phyloP scores from a whole-genome alignment of 2,797 vertebrate species.

The Mallotus villosus region DNA sequence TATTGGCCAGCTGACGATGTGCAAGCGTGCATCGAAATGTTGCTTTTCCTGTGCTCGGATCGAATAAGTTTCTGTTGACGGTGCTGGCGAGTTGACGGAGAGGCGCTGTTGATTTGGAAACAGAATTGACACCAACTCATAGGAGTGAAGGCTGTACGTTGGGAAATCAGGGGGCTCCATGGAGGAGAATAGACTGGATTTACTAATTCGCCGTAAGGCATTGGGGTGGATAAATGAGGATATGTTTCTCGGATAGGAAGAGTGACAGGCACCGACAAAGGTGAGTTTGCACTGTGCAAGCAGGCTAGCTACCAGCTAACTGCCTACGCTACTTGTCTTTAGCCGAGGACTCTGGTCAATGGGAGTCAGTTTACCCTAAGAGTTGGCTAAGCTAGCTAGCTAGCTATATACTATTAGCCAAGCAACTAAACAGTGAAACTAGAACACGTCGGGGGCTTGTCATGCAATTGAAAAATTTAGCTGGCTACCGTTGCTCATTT shows the following conservation, averaged over 20 bases:
- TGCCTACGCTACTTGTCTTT: constrained; percentile 23
- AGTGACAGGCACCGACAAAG: constrained; percentile 51
- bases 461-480: not conserved
- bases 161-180: constrained; percentile 28
- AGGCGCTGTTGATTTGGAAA: constrained; percentile 59
- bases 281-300: constrained; percentile 48
- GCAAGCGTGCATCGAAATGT: constrained; percentile 39
- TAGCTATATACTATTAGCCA: not conserved
- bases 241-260: constrained; percentile 39
- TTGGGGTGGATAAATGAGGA: constrained; percentile 30
- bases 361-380: constrained; percentile 6
- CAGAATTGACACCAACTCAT: constrained; percentile 52
- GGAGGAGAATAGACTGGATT: constrained; percentile 34
- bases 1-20: constrained; percentile 33
- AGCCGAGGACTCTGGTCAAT: not conserved
- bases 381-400: constrained; percentile 19
- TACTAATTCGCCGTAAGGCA: constrained; percentile 29
- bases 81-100: constrained; percentile 44
- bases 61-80: constrained; percentile 48
- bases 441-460: not conserved
- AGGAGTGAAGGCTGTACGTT: constrained; percentile 45
- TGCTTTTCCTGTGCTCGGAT: constrained; percentile 31
- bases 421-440: not conserved
- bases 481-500: not conserved
- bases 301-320: constrained; percentile 16